Evolutionary conservation across 2,797 vertebrate species (phyloP).

Genomic region (Sus cebifrons): DNA sequence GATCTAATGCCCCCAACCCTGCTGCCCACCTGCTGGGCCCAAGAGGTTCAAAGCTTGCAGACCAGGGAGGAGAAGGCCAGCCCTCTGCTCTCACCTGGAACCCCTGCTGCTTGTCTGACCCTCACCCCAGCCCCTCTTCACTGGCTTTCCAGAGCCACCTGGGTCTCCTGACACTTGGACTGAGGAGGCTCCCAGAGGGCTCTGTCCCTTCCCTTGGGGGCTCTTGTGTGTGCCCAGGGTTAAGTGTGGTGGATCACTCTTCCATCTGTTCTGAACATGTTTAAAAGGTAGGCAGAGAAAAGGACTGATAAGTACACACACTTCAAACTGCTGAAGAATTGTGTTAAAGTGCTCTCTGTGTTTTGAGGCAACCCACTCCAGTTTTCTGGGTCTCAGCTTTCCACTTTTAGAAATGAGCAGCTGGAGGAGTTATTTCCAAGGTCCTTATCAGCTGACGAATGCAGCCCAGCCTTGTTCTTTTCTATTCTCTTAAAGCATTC

Average conservation of each 20-base stretch:
- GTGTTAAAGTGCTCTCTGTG: constrained; percentile 49
- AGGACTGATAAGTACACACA: constrained; percentile 7
- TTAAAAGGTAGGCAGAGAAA: constrained; percentile 71
- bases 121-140: not conserved
- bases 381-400: constrained; percentile 82
- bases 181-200: not conserved
- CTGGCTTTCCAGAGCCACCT: not conserved
- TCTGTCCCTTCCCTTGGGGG: not conserved
- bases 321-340: constrained; percentile 59
- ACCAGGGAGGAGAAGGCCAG: not conserved
- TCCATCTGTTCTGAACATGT: constrained; percentile 38
- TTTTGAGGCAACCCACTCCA: constrained; percentile 67
- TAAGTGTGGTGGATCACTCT: not conserved
- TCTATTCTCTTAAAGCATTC: constrained; percentile 74
- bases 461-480: constrained; percentile 70
- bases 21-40: constrained; percentile 54
- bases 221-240: not conserved
- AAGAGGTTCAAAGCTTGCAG: constrained; percentile 69
- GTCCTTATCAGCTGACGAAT: constrained; percentile 70
- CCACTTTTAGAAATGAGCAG: constrained; percentile 78
- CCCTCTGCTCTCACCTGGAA: not conserved
- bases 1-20: constrained; percentile 60
- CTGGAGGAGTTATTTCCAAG: constrained; percentile 84
- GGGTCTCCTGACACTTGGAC: not conserved
- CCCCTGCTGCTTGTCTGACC: not conserved